These are phyloP conservation scores for Ctenicera cuprea DNA, from an alignment of 2,888 invertebrate genomes.

Conservation along the genomic window DNA sequence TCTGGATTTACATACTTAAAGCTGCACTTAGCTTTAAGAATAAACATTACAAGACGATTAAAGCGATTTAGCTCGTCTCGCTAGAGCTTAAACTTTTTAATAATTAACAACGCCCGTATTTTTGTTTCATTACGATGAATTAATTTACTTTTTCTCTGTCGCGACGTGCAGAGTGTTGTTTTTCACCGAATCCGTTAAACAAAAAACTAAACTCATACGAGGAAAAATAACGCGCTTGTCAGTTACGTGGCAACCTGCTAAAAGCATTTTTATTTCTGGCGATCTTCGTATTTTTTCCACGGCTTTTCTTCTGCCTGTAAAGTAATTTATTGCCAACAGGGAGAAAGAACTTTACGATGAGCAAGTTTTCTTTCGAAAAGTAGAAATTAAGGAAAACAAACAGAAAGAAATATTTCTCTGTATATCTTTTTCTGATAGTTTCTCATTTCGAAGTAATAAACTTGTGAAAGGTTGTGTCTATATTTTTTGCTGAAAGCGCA, in stretches of 20 bases:
- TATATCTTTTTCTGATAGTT: conserved; percentile 42
- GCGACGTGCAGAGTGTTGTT: background rate
- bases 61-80: background rate
- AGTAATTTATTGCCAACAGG: conserved; percentile 46
- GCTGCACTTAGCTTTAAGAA: conserved; percentile 3
- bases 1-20: conserved; percentile 28
- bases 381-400: conserved; percentile 37
- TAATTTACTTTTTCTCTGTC: background rate
- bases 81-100: background rate
- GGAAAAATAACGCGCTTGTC: conserved; percentile 43
- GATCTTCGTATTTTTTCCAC: conserved; percentile 42
- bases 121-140: background rate
- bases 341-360: conserved; percentile 44
- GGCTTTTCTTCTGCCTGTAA: conserved; percentile 43
- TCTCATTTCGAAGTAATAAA: conserved; percentile 36
- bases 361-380: conserved; percentile 44
- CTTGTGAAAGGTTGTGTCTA: conserved; percentile 30
- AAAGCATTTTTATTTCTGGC: conserved; percentile 44
- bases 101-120: background rate
- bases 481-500: conserved; percentile 15
- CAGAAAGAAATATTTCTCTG: conserved; percentile 40
- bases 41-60: conserved; percentile 22
- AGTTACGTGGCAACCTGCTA: conserved; percentile 40
- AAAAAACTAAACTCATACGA: conserved; percentile 28
- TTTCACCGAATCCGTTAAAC: conserved; percentile 20